phyloP scores from a whole-genome alignment of 2,888 invertebrate genomes.

The Agelastica alni region DNA sequence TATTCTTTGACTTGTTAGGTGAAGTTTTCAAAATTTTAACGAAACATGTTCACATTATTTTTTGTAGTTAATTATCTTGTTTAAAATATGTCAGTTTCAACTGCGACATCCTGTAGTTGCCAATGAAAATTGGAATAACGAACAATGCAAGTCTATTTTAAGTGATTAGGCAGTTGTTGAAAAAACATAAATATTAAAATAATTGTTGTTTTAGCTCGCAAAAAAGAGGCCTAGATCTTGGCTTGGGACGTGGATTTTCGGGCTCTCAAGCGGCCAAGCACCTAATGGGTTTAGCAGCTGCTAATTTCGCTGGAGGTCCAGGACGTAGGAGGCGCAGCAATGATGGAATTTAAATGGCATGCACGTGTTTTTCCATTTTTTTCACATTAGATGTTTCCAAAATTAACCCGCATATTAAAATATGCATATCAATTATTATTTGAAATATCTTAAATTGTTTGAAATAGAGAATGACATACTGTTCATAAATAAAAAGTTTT shows the following conservation, averaged over 20 bases:
- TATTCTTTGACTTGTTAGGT: too few species aligned
- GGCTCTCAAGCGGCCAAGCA: constrained; percentile 90
- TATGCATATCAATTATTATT: too few species aligned
- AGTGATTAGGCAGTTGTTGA: background rate
- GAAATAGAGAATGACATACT: too few species aligned
- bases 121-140: too few species aligned
- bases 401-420: too few species aligned
- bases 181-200: background rate
- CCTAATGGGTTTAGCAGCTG: constrained; percentile 86
- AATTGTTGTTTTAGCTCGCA: constrained; percentile 63
- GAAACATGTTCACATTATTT: background rate
- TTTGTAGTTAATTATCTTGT: background rate
- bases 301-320: constrained; percentile 87
- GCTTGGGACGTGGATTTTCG: constrained; percentile 85
- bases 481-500: too few species aligned
- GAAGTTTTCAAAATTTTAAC: too few species aligned
- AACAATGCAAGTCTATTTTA: too few species aligned
- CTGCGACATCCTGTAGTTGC: too few species aligned
- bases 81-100: too few species aligned
- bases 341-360: constrained; percentile 43
- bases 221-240: constrained; percentile 88
- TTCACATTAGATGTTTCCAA: background rate
- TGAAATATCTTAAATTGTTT: too few species aligned
- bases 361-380: too few species aligned
- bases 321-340: constrained; percentile 81